phyloP scores from a whole-genome alignment of 2,888 invertebrate genomes.

The Synergus japonicus region DNA sequence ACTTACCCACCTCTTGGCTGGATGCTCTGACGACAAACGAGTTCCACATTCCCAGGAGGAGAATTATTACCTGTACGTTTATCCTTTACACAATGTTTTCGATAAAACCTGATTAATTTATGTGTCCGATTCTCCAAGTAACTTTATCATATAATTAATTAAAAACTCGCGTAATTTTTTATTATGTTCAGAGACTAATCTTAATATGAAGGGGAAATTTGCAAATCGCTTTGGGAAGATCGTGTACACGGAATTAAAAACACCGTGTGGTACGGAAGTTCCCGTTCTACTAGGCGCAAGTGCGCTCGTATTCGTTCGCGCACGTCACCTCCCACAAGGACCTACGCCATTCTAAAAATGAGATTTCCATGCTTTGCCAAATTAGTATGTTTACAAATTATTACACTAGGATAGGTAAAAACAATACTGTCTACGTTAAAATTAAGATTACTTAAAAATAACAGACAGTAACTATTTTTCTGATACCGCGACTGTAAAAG shows the following conservation, averaged over 20 bases:
- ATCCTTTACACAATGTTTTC: constrained; percentile 20
- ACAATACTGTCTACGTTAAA: too few species aligned
- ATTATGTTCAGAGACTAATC: not conserved
- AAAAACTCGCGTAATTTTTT: not conserved
- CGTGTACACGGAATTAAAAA: constrained; percentile 46
- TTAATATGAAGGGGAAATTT: not conserved
- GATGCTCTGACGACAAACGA: constrained; percentile 83
- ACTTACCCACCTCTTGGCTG: constrained; percentile 90
- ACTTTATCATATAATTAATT: not conserved
- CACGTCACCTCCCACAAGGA: constrained; percentile 25
- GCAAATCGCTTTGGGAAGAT: not conserved
- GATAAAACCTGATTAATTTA: not conserved
- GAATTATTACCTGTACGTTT: constrained; percentile 41
- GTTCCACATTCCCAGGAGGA: constrained; percentile 78
- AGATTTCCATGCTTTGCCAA: not conserved
- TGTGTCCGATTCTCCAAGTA: not conserved
- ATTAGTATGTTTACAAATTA: not conserved
- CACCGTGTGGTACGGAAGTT: constrained; percentile 58
- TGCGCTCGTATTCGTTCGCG: constrained; percentile 7
- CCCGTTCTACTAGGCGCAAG: constrained; percentile 10
- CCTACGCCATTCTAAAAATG: constrained; percentile 22
- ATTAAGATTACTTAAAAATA: too few species aligned
- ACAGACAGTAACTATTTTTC: not conserved
- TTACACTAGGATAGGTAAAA: too few species aligned
- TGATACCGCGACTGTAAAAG: too few species aligned